A percentile compares a stretch with the other conserved stretches of the same genome.
These are phyloP conservation scores for Dromaius novaehollandiae DNA, from an alignment of 2,113 vertebrate species.

Conservation along the genomic window DNA sequence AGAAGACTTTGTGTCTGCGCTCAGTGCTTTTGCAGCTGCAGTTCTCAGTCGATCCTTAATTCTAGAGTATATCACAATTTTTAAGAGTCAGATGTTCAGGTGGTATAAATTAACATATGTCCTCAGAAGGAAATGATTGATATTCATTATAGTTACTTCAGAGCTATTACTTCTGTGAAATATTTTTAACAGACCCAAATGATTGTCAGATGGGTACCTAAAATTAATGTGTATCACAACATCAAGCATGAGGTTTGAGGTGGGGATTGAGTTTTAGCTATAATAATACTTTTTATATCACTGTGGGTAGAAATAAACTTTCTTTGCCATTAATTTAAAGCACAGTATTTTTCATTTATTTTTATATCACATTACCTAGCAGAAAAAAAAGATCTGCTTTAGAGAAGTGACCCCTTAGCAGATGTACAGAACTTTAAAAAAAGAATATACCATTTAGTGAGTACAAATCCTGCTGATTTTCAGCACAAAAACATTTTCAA, in stretches of 20 bases:
- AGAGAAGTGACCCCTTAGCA: background rate
- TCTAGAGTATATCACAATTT: background rate
- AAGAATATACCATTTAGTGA: background rate
- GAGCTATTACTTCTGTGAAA: background rate
- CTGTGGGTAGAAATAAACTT: background rate
- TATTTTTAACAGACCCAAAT: background rate
- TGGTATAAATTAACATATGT: background rate
- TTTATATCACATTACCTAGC: background rate
- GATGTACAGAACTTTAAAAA: background rate
- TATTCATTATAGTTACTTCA: background rate
- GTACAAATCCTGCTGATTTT: background rate
- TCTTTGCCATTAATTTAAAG: background rate
- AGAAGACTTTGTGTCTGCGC: background rate
- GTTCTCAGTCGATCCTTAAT: background rate
- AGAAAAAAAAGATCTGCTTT: background rate
- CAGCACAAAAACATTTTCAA: background rate
- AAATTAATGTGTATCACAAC: background rate
- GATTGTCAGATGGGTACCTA: background rate
- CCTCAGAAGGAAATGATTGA: background rate
- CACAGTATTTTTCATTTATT: background rate
- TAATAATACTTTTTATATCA: background rate
- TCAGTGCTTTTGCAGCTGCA: background rate
- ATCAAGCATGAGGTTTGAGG: background rate
- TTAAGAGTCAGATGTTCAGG: background rate
- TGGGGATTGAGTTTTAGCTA: background rate